Base-by-base conservation (phyloP, 2,113 vertebrate species). In the Athene cunicularia region DNA sequence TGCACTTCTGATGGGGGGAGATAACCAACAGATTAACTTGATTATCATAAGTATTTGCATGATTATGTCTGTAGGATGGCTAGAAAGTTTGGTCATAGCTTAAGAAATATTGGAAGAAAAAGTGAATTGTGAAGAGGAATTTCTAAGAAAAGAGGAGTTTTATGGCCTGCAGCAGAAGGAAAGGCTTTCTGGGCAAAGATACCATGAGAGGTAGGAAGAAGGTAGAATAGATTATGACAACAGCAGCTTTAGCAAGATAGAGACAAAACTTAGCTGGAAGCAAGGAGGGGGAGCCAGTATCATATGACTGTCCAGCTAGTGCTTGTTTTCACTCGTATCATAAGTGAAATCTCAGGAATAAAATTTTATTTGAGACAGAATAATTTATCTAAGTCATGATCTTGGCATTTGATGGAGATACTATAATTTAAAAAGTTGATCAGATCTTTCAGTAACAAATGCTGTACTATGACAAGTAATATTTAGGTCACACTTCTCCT, bases 401-500 rank as follows among this genome's bases (percentile, higher is more conserved):
- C 72, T 79, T 80, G 72, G 86, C 80, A 72, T 93, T 82, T 84
- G 80, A 28, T 43, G 70, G 87, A 90, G 62, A 85, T 63, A 21
- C 47, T 92, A 8, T 67, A 94, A 96, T 96, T 95, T 14, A 22
- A 93, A 94, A 90, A 71, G 80, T 92, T 95, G 94, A 95, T 95
- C 90, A 79, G 52, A 73, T 91, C 82, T 93, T 93, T 37, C 75
- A 77, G 80, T 85, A 74, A 75, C 59, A 95, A 94, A 84, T 63
- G 67, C 62, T 80, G 62, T 55, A 49, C 2, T 50, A 35, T 85
- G 76, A 66, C 59, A 93, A 88, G 91, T 94, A 80, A 93, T 95
- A 96, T 95, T 95, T 95, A 97, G 95, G 95, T 97, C 96, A 96
- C 64, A 80, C 67, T 88, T 88, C 67, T 74, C 67, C 77, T 97